Base-by-base conservation (phyloP, 2,888 invertebrate genomes). In the Tetanocera ferruginea region DNA sequence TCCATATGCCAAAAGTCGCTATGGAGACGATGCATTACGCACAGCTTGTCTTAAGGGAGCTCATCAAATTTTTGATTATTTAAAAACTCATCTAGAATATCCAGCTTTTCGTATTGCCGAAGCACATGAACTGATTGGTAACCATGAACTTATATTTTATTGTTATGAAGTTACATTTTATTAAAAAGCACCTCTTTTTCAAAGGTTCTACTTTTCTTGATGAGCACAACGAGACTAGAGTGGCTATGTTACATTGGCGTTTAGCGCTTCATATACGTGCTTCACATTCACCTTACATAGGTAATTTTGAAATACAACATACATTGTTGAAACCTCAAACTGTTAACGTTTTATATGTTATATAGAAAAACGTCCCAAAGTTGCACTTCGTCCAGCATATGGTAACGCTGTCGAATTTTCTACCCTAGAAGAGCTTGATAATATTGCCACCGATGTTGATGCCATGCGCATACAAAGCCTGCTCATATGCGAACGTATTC, bases 21-120 rank as follows among this genome's bases (percentile, higher is more conserved):
- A 95, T 86, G 95, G 96, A 28, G 97, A 97, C 90, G 97, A 97
- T 91, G 97, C 97, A 43, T 90, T 97, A 83, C 95, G 96, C 86
- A 96, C 95, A 43, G 96, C 97, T 19, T 95, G 95, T 86, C 91
- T 97, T 11, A 95, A 95, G 88, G 95, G 95, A 72, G 94, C 95
- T 1, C 92, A 92, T 80, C 93, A 92, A 81, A 93, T 94, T 83
- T 94, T 95, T 85, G 92, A 93, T 80, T 93, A 94, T 89, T 91
- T 97, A 75, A 92, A 93, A 83, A 90, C 91, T 72, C 91, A 91
- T 82, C 91, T 93, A 81, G 87, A 88, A 70, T 96, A 95, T 89
- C 85, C 92, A 31, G 90, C 92, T 3, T 93, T 93, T 86, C 92
- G 94, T 83, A 89, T 95, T 75, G 96, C 97, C 0, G 95, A 97